Conservation (phyloP, 2,113 vertebrate genomes). For the Indri indri region DNA sequence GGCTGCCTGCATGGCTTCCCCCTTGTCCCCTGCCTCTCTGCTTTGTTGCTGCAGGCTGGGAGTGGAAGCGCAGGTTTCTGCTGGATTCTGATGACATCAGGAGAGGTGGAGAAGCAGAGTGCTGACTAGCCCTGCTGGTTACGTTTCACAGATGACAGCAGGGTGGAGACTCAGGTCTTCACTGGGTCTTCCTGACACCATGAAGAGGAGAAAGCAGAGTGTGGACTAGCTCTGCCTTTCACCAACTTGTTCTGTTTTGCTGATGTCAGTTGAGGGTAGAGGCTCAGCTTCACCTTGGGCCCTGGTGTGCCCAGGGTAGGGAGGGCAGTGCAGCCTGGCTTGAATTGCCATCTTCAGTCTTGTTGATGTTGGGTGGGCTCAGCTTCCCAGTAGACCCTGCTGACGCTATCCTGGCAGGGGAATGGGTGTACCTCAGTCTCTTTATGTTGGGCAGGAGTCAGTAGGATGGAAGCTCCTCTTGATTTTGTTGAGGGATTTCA, state of each 20-base stretch:
- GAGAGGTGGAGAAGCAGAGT: neutral
- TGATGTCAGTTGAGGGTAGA: neutral
- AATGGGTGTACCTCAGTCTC: too few species aligned
- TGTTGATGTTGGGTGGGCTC: neutral
- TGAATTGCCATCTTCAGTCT: neutral
- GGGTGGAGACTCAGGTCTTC: neutral
- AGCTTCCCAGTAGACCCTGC: neutral
- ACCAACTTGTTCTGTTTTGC: neutral
- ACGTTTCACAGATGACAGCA: fast-evolving
- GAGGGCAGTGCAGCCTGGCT: too few species aligned
- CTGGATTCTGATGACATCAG: neutral
- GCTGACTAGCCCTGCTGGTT: fast-evolving
- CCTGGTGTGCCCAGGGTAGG: fast-evolving
- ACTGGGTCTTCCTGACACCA: neutral
- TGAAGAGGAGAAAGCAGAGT: neutral
- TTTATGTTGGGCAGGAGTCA: neutral
- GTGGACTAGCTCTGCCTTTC: fast-evolving
- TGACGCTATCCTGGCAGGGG: neutral
- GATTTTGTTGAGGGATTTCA: neutral
- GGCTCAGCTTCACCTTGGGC: neutral
- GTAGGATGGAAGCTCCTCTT: neutral
- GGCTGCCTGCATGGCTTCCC: fast-evolving
- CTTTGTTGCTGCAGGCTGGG: neutral
- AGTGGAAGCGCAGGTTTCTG: neutral
- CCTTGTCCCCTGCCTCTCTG: neutral